Evolutionary conservation across 1,140 invertebrate genomes (phyloP).

Genomic region (Acyrthosiphon pisum): DNA sequence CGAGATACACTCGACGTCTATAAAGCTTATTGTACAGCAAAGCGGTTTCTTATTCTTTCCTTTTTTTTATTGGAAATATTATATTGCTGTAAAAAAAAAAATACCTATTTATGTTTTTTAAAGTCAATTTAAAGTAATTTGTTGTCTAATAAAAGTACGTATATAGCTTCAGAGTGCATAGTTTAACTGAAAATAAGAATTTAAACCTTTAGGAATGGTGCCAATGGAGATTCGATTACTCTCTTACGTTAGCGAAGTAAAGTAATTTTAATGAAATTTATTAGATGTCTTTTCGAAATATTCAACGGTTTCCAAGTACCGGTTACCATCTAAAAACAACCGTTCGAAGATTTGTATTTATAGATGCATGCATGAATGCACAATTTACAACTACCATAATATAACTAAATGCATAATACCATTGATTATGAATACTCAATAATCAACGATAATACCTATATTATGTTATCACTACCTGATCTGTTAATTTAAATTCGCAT

Average conservation of each 20-base stretch:
- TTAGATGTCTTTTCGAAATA: background rate
- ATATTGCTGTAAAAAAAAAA: background rate
- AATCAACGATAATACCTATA: no score
- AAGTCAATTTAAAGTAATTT: background rate
- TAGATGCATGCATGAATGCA: background rate
- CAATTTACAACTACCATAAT: background rate
- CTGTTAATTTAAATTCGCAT: background rate
- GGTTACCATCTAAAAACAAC: background rate
- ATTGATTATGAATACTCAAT: no score
- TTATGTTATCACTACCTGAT: background rate
- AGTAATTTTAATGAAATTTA: slow-evolving; percentile 1
- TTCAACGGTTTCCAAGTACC: background rate
- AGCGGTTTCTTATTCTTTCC: background rate
- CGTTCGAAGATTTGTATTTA: background rate
- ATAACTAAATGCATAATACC: background rate
- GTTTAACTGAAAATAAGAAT: slow-evolving; percentile 10
- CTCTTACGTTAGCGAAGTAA: background rate
- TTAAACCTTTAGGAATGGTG: slow-evolving; percentile 27
- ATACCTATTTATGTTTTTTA: background rate
- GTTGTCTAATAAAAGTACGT: background rate
- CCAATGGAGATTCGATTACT: slow-evolving; percentile 13
- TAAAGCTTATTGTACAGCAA: no score
- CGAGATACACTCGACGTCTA: no score
- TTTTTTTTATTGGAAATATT: background rate
- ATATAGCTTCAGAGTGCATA: background rate